A percentile compares a stretch with the other conserved stretches of the same genome.
Evolutionary conservation across 2,797 vertebrate species (phyloP).

Genomic region (Oceanodroma leucorhoa): DNA sequence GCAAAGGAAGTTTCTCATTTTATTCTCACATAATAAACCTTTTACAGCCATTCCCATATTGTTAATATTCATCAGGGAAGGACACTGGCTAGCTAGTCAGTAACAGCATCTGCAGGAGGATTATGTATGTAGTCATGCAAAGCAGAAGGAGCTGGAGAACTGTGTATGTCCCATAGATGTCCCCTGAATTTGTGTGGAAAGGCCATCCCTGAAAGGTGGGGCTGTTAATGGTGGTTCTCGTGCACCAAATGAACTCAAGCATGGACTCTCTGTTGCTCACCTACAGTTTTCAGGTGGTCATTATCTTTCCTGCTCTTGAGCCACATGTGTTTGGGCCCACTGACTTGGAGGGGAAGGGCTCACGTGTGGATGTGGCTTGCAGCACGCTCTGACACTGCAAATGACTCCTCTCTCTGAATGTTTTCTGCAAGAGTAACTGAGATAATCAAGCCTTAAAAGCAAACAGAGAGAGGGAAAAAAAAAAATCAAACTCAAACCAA

Average conservation of each 20-base stretch:
- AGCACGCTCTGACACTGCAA: accelerated
- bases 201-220: not conserved
- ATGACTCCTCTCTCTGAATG: not conserved
- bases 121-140: not conserved
- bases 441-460: not conserved
- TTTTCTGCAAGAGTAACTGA: not conserved
- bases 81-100: not conserved
- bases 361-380: not conserved
- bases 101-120: not conserved
- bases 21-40: not conserved
- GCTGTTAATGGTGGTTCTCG: not conserved
- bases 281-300: not conserved
- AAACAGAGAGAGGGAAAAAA: not conserved
- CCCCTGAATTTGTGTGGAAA: not conserved
- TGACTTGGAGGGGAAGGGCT: not conserved
- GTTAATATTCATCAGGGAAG: not conserved
- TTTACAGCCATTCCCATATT: not conserved
- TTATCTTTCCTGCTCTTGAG: not conserved
- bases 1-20: not conserved
- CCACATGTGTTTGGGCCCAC: accelerated
- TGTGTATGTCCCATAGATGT: not conserved
- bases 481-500: not conserved
- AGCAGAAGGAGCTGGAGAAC: not conserved
- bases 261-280: not conserved
- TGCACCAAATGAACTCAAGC: not conserved